Base-by-base conservation (phyloP, 2,888 invertebrate species). In the Meloe dianella region DNA sequence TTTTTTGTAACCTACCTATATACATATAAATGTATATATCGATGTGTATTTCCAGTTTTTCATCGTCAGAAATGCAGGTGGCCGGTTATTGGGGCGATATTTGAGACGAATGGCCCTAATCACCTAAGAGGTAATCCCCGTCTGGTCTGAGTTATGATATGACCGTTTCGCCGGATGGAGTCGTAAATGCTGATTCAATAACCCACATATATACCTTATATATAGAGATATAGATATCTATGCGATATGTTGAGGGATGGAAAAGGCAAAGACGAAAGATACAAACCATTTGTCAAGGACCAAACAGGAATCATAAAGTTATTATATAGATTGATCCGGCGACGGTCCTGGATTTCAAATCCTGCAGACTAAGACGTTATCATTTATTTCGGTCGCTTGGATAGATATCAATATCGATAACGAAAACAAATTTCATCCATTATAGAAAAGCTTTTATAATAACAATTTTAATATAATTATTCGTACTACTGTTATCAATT, bases 61-160 rank as follows among this genome's bases (percentile, higher is more conserved):
- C 24, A 4, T 54, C 17, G 20, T 47, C 17, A 24, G 22, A 12
- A 24, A 54, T 54, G 24, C 54, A 54, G 54, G 54, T 64, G 41
- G 27, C 64, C 67, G 74, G 74, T 70, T 66, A 72, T 72, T 71
- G 73, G n/a, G 75, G 78, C 80, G 76, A 81, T 82, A 81, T 81
- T 79, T 76, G 79, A 82, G 80, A 83, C 79, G 79, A 77, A 84
- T 83, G 74, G 78, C 80, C 81, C 81, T 82, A 84, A 84, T 84
- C 83, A 83, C 82, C 82, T 84, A 84, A 84, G 81, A 83, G 84
- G 82, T 81, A 81, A 82, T 81, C 79, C 79, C 81, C 79, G 78
- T 79, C 80, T 76, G 78, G 69, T 74, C 75, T 83, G 83, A 84
- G 81, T 84, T 84, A 84, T 84, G 83, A 83, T 81, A 83, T 82